Evolutionary conservation across 2,797 vertebrate species (phyloP).

Genomic region (Caiman crocodilus): DNA sequence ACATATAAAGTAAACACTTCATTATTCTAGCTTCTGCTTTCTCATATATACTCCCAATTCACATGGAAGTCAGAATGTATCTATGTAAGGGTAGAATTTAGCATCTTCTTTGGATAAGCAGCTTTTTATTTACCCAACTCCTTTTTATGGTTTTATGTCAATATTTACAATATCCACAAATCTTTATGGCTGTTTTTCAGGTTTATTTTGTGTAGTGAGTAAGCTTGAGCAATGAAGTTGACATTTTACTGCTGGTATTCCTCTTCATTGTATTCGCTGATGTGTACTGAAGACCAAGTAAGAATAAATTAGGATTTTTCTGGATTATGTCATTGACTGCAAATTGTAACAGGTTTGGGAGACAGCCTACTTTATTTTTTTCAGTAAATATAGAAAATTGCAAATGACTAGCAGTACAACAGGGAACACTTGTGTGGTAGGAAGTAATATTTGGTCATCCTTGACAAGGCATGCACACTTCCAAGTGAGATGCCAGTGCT

Average conservation of each 20-base stretch:
- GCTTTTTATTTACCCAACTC: background rate
- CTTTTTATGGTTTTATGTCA: background rate
- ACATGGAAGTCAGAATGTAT: background rate
- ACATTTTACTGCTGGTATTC: background rate
- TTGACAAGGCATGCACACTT: background rate
- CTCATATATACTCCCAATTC: fast-evolving
- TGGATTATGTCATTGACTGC: background rate
- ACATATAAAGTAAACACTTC: background rate
- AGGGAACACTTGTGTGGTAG: background rate
- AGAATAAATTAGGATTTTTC: background rate
- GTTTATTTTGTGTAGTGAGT: background rate
- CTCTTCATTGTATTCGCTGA: background rate
- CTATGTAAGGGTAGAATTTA: background rate
- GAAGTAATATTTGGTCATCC: background rate
- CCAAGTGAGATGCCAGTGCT: background rate
- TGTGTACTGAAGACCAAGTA: background rate
- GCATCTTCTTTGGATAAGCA: background rate
- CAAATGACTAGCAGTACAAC: background rate
- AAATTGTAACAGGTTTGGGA: background rate
- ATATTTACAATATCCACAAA: background rate
- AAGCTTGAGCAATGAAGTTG: background rate
- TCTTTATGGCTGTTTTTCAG: background rate
- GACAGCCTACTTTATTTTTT: background rate
- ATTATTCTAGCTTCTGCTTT: background rate
- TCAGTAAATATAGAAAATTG: background rate